Base-by-base conservation (phyloP, 2,888 invertebrate genomes). In the Perizoma flavofasciatum region DNA sequence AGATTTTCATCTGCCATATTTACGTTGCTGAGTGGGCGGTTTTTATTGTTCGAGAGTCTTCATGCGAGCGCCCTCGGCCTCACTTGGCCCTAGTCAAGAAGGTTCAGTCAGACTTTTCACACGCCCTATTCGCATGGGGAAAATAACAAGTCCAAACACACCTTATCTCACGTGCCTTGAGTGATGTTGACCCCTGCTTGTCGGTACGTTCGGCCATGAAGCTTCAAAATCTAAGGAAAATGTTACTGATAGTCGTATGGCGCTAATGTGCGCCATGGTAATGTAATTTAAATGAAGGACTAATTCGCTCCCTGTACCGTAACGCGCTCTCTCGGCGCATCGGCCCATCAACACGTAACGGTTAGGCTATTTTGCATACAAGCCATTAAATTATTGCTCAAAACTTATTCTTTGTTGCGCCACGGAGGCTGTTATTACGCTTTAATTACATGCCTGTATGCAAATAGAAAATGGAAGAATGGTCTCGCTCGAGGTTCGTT, bases 1-100 rank as follows among this genome's bases (percentile, higher is more conserved):
- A 92, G 92, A 92, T 91, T 89, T 90, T 87, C 91, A 92, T 92
- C 92, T 91, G 86, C 89, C 86, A 89, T 92, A 91, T 92, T 91
- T 91, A 90, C 90, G 87, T 85, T 78, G 88, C 82, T 79, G 88
- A 90, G 91, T 91, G 91, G 91, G 90, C 86, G 91, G 90, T 88
- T 90, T 91, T 91, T 89, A 86, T 89, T 79, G 86, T 89, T 88
- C 80, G 81, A 90, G 90, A 85, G 85, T 84, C 88, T 87, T 80
- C 76, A 81, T 76, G 74, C 76, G 70, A 82, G 83, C 77, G 78
- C 79, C 74, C 85, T 83, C 81, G 74, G 71, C 71, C 77, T 68
- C 65, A 64, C 69, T 74, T 79, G 49, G 56, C 43, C 49, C 53
- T 49, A 61, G 54, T 61, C 47, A 54, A 81, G 83, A 75, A 74